Evolutionary conservation across 1,140 invertebrate genomes (phyloP).

Genomic region (Brachionus plicatilis): DNA sequence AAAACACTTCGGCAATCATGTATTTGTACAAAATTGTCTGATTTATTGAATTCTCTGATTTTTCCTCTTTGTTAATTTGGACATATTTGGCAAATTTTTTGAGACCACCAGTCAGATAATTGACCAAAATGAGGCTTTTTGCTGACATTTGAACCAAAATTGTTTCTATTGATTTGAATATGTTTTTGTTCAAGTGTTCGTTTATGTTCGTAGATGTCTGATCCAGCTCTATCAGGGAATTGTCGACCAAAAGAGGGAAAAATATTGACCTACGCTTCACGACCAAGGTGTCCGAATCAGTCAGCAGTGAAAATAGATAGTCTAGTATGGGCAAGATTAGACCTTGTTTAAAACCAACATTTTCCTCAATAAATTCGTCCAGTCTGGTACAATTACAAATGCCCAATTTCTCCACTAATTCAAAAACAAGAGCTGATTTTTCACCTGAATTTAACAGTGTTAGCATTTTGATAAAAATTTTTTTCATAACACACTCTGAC

Average conservation of each 20-base stretch:
- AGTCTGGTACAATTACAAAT: conserved; percentile 1
- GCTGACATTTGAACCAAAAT: neutral
- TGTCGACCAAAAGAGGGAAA: conserved; percentile 8
- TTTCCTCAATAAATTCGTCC: neutral
- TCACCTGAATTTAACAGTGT: neutral
- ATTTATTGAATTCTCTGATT: neutral
- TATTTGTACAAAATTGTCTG: neutral
- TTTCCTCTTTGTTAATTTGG: neutral
- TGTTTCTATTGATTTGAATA: neutral
- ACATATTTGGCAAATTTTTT: neutral
- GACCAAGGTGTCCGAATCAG: neutral
- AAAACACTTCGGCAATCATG: neutral
- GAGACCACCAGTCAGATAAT: neutral
- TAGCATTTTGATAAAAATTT: neutral
- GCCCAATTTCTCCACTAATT: conserved; percentile 5
- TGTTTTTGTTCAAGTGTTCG: neutral
- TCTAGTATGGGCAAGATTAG: neutral
- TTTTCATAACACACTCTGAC: neutral
- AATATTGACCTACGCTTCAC: neutral
- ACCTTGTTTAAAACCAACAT: neutral
- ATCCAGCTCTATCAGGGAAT: neutral
- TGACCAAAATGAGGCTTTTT: neutral
- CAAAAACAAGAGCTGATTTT: neutral
- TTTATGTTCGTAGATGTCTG: neutral
- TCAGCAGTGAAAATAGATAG: conserved; percentile 12